Conservation (phyloP, 2,797 vertebrate species). For the Brachyalestes nurse region DNA sequence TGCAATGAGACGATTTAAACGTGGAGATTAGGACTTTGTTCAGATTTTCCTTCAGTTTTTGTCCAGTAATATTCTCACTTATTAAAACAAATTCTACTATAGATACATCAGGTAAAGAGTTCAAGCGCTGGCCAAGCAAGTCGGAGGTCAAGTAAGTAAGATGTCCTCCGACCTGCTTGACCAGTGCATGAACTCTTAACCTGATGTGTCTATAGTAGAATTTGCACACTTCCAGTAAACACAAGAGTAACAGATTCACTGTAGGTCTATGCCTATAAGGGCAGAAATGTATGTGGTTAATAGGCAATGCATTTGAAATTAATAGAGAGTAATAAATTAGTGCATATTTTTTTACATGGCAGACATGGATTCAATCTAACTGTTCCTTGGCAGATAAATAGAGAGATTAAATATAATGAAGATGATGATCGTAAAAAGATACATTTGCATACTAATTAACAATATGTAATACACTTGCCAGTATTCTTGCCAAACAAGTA, state of each 20-base stretch:
- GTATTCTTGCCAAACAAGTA: conserved; percentile 76
- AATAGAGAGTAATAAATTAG: conserved; percentile 76
- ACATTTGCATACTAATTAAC: conserved; percentile 85
- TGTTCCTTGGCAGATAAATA: conserved; percentile 76
- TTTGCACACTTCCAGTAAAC: background rate
- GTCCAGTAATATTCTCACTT: too few relatives aligned
- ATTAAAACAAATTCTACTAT: too few relatives aligned
- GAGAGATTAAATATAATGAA: conserved; percentile 80
- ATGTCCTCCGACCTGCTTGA: too few relatives aligned
- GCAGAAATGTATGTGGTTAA: conserved; percentile 63
- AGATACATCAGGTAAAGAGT: too few relatives aligned
- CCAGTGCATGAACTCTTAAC: too few relatives aligned
- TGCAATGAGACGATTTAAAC: too few relatives aligned
- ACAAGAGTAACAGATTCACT: conserved; percentile 9
- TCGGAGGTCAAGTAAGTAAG: too few relatives aligned
- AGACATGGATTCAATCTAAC: conserved; percentile 71
- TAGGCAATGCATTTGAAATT: conserved; percentile 74
- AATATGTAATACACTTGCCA: conserved; percentile 70
- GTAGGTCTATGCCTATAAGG: conserved; percentile 14
- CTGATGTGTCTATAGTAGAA: background rate
- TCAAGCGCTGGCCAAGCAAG: too few relatives aligned
- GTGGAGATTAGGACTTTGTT: too few relatives aligned
- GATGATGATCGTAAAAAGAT: conserved; percentile 79
- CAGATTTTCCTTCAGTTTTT: too few relatives aligned
- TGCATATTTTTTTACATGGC: conserved; percentile 59